Base-by-base conservation (phyloP, 2,113 vertebrate species). In the Leucoraja erinaceus region DNA sequence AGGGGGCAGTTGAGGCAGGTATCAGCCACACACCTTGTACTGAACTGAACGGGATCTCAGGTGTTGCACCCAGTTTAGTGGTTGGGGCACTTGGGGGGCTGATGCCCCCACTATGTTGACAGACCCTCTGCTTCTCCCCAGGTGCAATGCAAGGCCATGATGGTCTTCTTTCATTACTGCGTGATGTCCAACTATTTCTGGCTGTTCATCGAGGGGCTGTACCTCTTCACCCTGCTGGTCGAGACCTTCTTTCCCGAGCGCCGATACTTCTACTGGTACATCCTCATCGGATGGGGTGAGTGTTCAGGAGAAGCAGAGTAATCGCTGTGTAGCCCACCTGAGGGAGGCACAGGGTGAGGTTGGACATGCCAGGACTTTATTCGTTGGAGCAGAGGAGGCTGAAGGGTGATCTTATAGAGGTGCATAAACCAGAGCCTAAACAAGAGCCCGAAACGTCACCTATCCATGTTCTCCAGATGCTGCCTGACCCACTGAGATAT, bases 121-220 rank as follows among this genome's bases (percentile, higher is more conserved):
- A 72, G 4, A 22, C 16, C 70, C 20, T 79, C 22, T 59, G n/a
- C 4, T 88, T 92, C 6, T 83, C 63, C 93, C 66, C 95, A 99
- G 99, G 97, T 98, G 96, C 97, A 97, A n/a, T 99, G 99, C 94
- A 99, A 98, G 95, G 97, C 98, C 0, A 97, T 99, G 93, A 98
- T 99, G 99, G 97, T 99, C 93, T 99, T 99, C 96, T 99, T 99
- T 94, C 99, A 99, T 94, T 99, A 99, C 96, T 99, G 99, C 0
- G 99, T 99, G 59, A 98, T 99, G 97, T 99, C 99, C 95, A 99
- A 99, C 96, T 99, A 99, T 95, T 99, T 99, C 96, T 99, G 99
- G 99, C 97, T 99, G 72, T 99, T 99, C 95, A 99, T 99, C 1
- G 99, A 99, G 93, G 99, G 99, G 5, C 94, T 99, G 83, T 99